Conservation (phyloP, 1,140 invertebrate genomes). For the Dendrolimus kikuchii region DNA sequence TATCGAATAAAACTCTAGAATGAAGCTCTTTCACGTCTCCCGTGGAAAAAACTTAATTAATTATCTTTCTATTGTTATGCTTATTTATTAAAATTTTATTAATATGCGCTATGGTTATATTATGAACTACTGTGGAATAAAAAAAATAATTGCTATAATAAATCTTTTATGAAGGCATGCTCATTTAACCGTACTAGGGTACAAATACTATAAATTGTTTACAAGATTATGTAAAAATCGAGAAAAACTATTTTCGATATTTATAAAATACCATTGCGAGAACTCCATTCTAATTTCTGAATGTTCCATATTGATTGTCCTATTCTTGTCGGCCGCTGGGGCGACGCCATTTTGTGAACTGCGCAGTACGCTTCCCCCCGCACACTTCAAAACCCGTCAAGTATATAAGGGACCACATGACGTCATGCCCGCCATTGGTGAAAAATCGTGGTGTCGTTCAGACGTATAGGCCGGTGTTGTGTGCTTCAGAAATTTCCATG, state of each 20-base stretch:
- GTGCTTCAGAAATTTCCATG: conserved; percentile 28
- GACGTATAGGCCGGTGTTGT: conserved; percentile 43
- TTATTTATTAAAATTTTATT: no score
- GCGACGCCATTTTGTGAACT: conserved; percentile 57
- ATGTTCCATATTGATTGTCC: conserved; percentile 11
- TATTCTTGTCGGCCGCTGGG: conserved; percentile 2
- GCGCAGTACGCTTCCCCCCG: conserved; percentile 38
- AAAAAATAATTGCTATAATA: no score
- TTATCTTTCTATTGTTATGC: no score
- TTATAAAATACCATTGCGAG: neutral
- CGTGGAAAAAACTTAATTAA: no score
- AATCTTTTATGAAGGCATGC: no score
- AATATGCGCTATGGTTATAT: no score
- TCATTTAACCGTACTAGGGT: no score
- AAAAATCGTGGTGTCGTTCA: conserved; percentile 30
- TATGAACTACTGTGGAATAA: no score
- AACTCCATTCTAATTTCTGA: neutral
- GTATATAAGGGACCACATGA: conserved; percentile 49
- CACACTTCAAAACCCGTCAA: conserved; percentile 12
- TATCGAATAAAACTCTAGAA: no score
- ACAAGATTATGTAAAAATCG: neutral
- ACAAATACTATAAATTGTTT: no score
- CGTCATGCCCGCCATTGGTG: conserved; percentile 44
- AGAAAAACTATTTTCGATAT: neutral
- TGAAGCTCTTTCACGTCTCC: no score